phyloP scores from a whole-genome alignment of 1,140 invertebrate genomes.

The Formica exsecta region DNA sequence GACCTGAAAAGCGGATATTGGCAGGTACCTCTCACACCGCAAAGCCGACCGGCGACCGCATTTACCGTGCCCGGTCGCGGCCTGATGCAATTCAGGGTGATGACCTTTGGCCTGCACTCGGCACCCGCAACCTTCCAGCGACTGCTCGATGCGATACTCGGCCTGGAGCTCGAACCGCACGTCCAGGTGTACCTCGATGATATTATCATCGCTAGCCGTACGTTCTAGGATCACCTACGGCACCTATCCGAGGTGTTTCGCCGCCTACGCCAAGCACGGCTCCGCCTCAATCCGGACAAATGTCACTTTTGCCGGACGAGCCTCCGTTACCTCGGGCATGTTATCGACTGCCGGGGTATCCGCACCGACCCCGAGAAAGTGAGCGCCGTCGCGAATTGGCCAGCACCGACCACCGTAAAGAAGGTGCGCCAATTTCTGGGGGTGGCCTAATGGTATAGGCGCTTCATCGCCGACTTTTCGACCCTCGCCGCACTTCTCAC shows the following conservation, averaged over 20 bases:
- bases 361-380: constrained; percentile 79
- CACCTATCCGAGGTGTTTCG: no score
- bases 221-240: no score
- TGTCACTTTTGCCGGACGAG: constrained; percentile 61
- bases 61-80: no score
- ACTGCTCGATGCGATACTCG: not conserved
- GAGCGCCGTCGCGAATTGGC: constrained; percentile 55
- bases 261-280: not conserved
- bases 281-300: constrained; percentile 61
- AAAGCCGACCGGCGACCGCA: no score
- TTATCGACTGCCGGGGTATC: constrained; percentile 77
- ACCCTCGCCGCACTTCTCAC: no score
- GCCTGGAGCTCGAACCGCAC: not conserved
- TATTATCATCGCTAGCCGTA: no score
- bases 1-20: no score
- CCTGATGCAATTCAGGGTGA: not conserved
- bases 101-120: not conserved
- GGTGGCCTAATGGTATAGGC: no score
- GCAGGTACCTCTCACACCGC: no score
- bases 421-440: no score
- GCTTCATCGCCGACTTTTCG: no score
- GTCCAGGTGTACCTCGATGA: not conserved
- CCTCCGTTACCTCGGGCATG: constrained; percentile 27
- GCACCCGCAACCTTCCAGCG: not conserved
- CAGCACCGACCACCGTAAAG: no score